These are phyloP conservation scores for Syngnathoides biaculeatus DNA, from an alignment of 2,113 vertebrate genomes.

Conservation along the genomic window DNA sequence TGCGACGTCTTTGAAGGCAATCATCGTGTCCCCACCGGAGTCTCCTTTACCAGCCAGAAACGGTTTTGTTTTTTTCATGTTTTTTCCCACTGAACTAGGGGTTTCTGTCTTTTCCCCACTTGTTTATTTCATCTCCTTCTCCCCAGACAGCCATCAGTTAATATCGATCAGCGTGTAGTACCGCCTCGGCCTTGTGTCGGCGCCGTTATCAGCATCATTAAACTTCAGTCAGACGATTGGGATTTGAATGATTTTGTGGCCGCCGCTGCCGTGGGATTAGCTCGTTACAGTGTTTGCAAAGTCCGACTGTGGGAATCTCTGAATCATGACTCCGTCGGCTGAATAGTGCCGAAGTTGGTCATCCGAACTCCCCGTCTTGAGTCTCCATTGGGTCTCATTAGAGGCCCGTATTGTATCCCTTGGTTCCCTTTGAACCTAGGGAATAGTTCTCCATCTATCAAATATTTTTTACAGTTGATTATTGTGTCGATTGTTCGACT, in stretches of 20 bases:
- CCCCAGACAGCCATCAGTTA: slow-evolving; percentile 1
- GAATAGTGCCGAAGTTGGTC: not conserved
- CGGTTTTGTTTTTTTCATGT: not conserved
- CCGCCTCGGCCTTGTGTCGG: not conserved
- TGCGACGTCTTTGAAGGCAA: not conserved
- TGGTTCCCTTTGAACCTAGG: too few relatives aligned
- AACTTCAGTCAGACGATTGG: not conserved
- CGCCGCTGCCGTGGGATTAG: not conserved
- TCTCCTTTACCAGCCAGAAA: not conserved
- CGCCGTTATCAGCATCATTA: not conserved
- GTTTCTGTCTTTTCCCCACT: not conserved
- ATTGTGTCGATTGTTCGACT: too few relatives aligned
- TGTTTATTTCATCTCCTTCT: not conserved
- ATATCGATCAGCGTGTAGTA: slow-evolving; percentile 1
- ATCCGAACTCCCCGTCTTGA: too few relatives aligned
- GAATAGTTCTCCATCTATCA: too few relatives aligned
- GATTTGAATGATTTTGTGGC: not conserved
- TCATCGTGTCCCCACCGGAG: not conserved
- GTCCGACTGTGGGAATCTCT: not conserved
- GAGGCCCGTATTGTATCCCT: too few relatives aligned
- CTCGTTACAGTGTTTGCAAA: not conserved
- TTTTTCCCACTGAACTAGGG: not conserved
- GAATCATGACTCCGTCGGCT: not conserved
- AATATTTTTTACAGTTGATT: too few relatives aligned
- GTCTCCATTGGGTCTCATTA: too few relatives aligned